Percentiles rank a stretch among this genome's conserved stretches.
These are phyloP conservation scores for Cremastinae sp. DNA, from an alignment of 2,888 invertebrate genomes.

Conservation along the genomic window DNA sequence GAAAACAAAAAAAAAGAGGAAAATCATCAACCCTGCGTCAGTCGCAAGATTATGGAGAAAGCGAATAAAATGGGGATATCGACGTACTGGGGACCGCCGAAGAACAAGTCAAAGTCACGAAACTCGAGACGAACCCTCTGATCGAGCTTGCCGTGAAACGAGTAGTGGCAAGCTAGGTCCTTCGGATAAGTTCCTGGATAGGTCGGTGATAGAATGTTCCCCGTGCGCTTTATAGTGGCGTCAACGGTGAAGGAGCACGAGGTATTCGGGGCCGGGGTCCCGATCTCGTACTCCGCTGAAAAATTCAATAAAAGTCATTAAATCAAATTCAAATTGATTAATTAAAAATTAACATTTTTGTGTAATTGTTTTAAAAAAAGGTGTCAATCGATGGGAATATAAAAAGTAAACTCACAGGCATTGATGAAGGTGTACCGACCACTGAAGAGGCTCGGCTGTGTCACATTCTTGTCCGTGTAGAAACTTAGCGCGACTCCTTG, in stretches of 20 bases:
- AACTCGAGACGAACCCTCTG: conserved; percentile 97
- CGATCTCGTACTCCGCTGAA: conserved; percentile 95
- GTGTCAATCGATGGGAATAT: background rate
- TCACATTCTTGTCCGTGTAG: conserved; percentile 94
- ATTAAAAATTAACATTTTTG: background rate
- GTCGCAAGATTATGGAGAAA: background rate
- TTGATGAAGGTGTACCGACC: conserved; percentile 96
- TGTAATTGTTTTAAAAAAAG: too few relatives aligned
- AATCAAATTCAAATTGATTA: background rate
- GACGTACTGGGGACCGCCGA: conserved; percentile 98
- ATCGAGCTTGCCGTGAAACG: conserved; percentile 93
- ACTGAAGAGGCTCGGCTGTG: conserved; percentile 90
- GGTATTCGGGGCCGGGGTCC: conserved; percentile 91
- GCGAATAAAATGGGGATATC: conserved; percentile 13
- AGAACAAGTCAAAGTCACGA: conserved; percentile 98
- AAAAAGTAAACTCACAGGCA: conserved; percentile 90
- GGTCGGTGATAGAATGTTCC: conserved; percentile 96
- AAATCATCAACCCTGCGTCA: conserved; percentile 8
- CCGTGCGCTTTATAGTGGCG: conserved; percentile 87
- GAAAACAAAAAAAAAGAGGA: conserved; percentile 30
- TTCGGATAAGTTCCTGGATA: conserved; percentile 99
- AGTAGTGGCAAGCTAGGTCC: conserved; percentile 95
- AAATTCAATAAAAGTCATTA: conserved; percentile 24
- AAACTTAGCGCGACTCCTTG: conserved; percentile 96
- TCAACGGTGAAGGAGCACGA: conserved; percentile 95